phyloP scores from a whole-genome alignment of 2,113 vertebrate species.

The Cervus canadensis region DNA sequence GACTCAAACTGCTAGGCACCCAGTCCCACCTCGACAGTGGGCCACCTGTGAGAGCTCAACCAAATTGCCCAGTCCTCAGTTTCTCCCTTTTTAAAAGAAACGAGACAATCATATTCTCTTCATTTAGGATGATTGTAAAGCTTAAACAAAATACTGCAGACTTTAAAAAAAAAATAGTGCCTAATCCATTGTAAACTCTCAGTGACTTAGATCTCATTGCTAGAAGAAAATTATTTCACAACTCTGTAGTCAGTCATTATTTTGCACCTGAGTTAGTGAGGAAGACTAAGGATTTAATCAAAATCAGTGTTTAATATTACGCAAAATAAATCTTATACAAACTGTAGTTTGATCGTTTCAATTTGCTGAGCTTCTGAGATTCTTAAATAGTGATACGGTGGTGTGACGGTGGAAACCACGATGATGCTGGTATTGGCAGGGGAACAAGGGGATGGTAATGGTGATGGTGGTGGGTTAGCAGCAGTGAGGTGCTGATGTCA shows the following conservation, averaged over 20 bases:
- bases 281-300: background rate
- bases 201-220: background rate
- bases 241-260: background rate
- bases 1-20: background rate
- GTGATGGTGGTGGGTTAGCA: background rate
- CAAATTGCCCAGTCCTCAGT: background rate
- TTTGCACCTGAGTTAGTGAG: background rate
- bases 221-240: background rate
- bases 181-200: background rate
- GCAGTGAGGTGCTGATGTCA: no score
- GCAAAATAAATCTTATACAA: background rate
- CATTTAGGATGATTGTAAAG: background rate
- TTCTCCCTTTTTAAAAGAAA: background rate
- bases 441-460: background rate
- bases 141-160: background rate
- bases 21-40: no score
- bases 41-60: background rate
- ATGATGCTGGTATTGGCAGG: fast-evolving
- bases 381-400: background rate
- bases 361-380: background rate
- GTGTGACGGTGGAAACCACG: fast-evolving
- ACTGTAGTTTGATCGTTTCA: background rate
- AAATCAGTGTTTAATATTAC: background rate
- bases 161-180: background rate
- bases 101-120: background rate